Evolutionary conservation across 2,888 invertebrate genomes (phyloP), one percentile per base, ranked within the genome.

Genomic region (Limnephilus auricula): DNA sequence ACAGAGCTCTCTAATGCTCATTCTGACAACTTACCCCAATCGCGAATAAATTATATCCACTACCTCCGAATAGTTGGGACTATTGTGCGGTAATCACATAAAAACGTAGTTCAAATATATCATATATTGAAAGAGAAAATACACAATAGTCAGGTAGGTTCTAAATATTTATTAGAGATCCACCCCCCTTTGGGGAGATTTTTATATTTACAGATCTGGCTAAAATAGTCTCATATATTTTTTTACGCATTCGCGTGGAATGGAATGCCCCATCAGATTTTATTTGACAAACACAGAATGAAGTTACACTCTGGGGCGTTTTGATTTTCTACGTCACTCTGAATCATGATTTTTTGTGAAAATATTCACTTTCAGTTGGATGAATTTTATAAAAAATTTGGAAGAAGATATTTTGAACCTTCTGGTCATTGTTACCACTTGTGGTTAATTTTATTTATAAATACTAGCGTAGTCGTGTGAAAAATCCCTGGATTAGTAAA

Each of bases 161-260:
- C 65, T 65, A 65, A 25, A n/a, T 65, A 25, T 65, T 25, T 65
- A 65, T 65, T n/a, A 65, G 65, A 65, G 25, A 79, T 30, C 87
- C 37, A 65, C 40, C 87, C 87, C 85, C 65, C 79, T 90, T 79
- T 34, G 89, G 84, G 86, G 82, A 92, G 91, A 91, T 89, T 88
- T 90, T 90, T 87, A 90, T 90, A 87, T 90, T 90, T 88, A 92
- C 37, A 90, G 90, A 90, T 90, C 88, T 90, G 89, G 31, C 34
- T 88, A 90, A 82, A 90, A 88, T 78, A 90, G 91, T 40, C 89
- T 92, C 91, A 92, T 92, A 92, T 92, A 92, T 92, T 92, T 92
- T 91, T 91, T 91, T 92, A 89, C 92, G 89, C 92, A 92, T 90
- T 91, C 90, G 89, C 79, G 88, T 45, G 92, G 89, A 92, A 92